Evolutionary conservation across 2,888 invertebrate species (phyloP).

Genomic region (Drosophila sordidapex): DNA sequence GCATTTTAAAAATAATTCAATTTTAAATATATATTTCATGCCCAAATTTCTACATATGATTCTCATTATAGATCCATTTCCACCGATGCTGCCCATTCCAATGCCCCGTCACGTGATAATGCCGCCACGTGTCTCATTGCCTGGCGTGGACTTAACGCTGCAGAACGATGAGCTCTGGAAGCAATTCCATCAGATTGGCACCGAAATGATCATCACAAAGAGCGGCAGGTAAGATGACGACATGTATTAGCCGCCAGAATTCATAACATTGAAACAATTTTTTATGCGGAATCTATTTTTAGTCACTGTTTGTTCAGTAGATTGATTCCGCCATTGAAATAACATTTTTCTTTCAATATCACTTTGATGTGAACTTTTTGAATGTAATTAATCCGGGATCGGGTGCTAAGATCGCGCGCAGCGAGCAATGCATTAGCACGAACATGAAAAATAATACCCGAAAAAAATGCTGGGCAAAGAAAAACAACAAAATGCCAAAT

Average conservation of each 20-base stretch:
- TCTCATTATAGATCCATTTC: slow-evolving; percentile 80
- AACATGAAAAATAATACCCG: slow-evolving; percentile 68
- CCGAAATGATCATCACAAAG: slow-evolving; percentile 93
- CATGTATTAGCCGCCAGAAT: not conserved
- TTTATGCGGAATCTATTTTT: not conserved
- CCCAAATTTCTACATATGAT: not conserved
- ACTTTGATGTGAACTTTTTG: slow-evolving; percentile 49
- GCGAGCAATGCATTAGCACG: slow-evolving; percentile 64
- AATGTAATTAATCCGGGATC: slow-evolving; percentile 37
- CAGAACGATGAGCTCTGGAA: slow-evolving; percentile 90
- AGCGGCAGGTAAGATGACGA: slow-evolving; percentile 88
- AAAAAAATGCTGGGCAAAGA: slow-evolving; percentile 44
- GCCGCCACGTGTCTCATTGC: slow-evolving; percentile 81
- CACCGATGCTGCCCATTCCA: slow-evolving; percentile 81
- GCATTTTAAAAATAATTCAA: not conserved
- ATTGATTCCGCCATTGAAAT: slow-evolving; percentile 1
- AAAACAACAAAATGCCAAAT: slow-evolving; percentile 55
- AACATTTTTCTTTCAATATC: not conserved
- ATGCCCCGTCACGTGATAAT: slow-evolving; percentile 82
- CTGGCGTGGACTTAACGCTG: slow-evolving; percentile 86
- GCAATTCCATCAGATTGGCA: slow-evolving; percentile 89
- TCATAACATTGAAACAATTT: not conserved
- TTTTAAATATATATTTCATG: not conserved
- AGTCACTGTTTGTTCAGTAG: not conserved
- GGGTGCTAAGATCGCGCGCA: slow-evolving; percentile 24